These are phyloP conservation scores for Mus spretus DNA, from an alignment of 2,797 vertebrate species.

Conservation along the genomic window DNA sequence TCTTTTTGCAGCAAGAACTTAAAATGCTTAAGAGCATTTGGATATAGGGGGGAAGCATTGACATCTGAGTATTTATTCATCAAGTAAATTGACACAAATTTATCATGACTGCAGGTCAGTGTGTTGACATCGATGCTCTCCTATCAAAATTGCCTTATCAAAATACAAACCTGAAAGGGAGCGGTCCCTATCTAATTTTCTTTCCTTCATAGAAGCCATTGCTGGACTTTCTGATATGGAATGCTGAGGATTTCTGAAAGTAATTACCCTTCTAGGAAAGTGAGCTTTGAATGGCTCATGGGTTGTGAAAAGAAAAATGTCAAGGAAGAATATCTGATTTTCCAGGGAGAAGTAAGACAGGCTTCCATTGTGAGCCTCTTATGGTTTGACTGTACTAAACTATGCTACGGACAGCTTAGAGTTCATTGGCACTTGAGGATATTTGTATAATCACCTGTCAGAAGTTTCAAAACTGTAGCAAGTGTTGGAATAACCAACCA, in stretches of 20 bases:
- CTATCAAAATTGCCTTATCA: slow-evolving; percentile 66
- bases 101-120: slow-evolving; percentile 59
- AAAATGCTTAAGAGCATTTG: slow-evolving; percentile 47
- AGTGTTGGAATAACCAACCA: background rate
- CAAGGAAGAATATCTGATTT: slow-evolving; percentile 28
- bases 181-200: background rate
- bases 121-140: slow-evolving; percentile 49
- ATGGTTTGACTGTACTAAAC: background rate
- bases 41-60: slow-evolving; percentile 55
- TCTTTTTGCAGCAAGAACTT: slow-evolving; percentile 55
- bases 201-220: slow-evolving; percentile 41
- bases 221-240: background rate
- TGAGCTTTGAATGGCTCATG: slow-evolving; percentile 67
- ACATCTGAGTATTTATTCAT: slow-evolving; percentile 57
- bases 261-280: slow-evolving; percentile 72
- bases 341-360: slow-evolving; percentile 2
- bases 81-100: slow-evolving; percentile 66
- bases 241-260: slow-evolving; percentile 36
- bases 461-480: background rate
- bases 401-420: background rate
- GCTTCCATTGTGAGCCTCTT: background rate
- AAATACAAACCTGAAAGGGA: slow-evolving; percentile 54
- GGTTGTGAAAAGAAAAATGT: slow-evolving; percentile 51
- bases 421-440: background rate
- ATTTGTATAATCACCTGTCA: slow-evolving; percentile 15